These are phyloP conservation scores for Zonitis immaculata DNA, from an alignment of 2,888 invertebrate species.

Conservation along the genomic window DNA sequence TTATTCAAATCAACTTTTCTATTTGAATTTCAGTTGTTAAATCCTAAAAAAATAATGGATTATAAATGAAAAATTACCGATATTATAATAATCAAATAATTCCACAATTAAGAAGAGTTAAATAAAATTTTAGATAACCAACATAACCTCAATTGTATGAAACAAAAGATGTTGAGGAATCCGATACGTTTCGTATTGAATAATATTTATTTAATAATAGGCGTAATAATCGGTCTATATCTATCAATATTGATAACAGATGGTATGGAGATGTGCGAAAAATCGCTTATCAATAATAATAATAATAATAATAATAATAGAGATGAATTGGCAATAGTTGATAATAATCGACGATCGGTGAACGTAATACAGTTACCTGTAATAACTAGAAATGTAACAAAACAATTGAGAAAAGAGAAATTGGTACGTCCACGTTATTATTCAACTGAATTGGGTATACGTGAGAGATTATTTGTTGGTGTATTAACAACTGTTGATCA, in stretches of 20 bases:
- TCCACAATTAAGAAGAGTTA: no score
- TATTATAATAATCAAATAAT: no score
- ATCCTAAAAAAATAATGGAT: no score
- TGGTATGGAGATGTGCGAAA: constrained; percentile 22
- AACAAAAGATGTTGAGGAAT: constrained; percentile 14
- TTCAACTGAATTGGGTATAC: constrained; percentile 90
- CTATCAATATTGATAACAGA: constrained; percentile 31
- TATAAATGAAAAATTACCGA: no score
- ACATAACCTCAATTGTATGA: background rate
- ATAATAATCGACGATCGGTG: background rate
- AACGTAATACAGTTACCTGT: no score
- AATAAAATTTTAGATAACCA: no score
- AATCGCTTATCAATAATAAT: background rate
- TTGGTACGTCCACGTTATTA: constrained; percentile 86
- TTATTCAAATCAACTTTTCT: no score
- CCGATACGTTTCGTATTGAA: constrained; percentile 27
- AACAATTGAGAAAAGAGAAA: constrained; percentile 43
- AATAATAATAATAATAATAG: no score
- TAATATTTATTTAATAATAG: constrained; percentile 37
- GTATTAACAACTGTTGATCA: constrained; percentile 74
- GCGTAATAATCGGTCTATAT: constrained; percentile 37
- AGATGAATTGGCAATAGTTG: no score
- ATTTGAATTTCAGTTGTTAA: no score
- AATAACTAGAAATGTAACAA: no score
- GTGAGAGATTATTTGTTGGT: constrained; percentile 82